Conservation (phyloP, 2,888 invertebrate species). For the Mactromeris polynyma region DNA sequence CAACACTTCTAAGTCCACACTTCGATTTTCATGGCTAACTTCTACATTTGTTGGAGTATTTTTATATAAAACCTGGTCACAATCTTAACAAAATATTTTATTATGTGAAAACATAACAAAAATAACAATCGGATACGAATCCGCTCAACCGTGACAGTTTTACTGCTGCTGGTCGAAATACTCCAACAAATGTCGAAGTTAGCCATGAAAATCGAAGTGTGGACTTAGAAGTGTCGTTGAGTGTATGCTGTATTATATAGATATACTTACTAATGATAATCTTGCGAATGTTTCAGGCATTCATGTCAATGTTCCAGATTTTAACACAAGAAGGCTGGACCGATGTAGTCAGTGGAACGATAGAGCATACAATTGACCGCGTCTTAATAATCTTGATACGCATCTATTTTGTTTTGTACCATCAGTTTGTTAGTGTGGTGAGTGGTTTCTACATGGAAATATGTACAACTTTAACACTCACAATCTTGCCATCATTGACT, state of each 20-base stretch:
- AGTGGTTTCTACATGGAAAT: slow-evolving; percentile 65
- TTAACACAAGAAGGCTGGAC: slow-evolving; percentile 87
- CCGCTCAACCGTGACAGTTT: too few species aligned
- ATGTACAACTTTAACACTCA: neutral
- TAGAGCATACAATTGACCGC: slow-evolving; percentile 65
- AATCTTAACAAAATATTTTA: too few species aligned
- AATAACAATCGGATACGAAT: too few species aligned
- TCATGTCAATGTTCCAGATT: slow-evolving; percentile 87
- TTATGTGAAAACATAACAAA: too few species aligned
- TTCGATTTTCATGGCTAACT: too few species aligned
- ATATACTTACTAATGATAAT: neutral
- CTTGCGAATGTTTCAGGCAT: slow-evolving; percentile 79
- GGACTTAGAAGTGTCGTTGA: too few species aligned
- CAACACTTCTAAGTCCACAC: too few species aligned
- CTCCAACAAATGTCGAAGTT: too few species aligned
- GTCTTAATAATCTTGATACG: slow-evolving; percentile 75
- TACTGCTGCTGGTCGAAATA: too few species aligned
- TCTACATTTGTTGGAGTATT: too few species aligned
- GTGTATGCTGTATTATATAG: neutral
- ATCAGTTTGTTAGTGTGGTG: slow-evolving; percentile 83
- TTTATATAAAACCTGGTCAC: too few species aligned
- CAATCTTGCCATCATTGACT: neutral
- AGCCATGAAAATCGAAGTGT: too few species aligned
- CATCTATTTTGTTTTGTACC: slow-evolving; percentile 83
- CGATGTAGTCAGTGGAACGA: slow-evolving; percentile 83